Percentiles rank a stretch among this genome's conserved stretches.
These are phyloP conservation scores for Diadophis punctatus DNA, from an alignment of 2,113 vertebrate species.

Conservation along the genomic window DNA sequence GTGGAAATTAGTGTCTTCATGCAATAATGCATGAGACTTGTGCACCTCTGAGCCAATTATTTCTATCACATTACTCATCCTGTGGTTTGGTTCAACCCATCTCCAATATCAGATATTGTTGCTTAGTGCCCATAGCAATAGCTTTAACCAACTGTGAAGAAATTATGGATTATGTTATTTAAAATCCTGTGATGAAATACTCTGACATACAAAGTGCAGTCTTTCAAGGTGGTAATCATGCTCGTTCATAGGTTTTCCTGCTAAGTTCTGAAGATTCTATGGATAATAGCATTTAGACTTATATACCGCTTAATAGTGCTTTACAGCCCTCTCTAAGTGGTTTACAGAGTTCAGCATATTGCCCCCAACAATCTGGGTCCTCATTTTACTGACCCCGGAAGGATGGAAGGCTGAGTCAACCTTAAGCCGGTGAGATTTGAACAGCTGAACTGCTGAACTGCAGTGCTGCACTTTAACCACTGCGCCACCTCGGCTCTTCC, in stretches of 20 bases:
- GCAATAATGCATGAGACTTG: neutral
- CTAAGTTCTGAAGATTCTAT: neutral
- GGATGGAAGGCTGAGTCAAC: no score
- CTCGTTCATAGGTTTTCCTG: neutral
- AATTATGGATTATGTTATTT: neutral
- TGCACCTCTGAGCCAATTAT: neutral
- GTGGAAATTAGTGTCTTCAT: neutral
- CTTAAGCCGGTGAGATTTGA: no score
- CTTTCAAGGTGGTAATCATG: neutral
- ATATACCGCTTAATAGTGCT: no score
- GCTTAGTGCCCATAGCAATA: neutral
- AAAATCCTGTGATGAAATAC: neutral
- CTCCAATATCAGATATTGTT: neutral
- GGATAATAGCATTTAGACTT: no score
- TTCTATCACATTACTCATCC: neutral
- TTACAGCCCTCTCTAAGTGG: no score
- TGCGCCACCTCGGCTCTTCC: no score
- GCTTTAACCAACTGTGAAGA: neutral
- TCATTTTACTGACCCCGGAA: no score
- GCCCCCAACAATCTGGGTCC: no score
- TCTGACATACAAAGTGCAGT: neutral
- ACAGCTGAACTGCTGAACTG: no score
- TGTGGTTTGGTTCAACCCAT: neutral
- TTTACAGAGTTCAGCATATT: no score
- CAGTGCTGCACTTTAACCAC: no score